Evolutionary conservation across 2,888 invertebrate genomes (phyloP).

Genomic region (Epistrophe grossulariae): DNA sequence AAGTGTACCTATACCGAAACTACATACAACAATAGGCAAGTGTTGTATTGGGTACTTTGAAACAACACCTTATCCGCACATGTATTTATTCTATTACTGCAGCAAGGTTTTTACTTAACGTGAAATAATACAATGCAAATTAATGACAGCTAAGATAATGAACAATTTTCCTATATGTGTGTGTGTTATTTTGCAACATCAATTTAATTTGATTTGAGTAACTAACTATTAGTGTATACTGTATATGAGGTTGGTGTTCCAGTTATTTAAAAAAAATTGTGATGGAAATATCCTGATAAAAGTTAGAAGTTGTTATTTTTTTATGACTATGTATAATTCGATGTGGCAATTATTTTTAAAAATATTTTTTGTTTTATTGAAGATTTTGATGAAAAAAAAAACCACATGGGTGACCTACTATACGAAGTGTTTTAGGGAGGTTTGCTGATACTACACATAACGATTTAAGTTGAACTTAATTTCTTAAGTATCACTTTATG

Average conservation of each 20-base stretch:
- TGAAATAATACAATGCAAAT: slow-evolving; percentile 43
- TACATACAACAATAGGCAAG: slow-evolving; percentile 10
- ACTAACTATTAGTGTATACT: not conserved
- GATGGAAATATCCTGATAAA: slow-evolving; percentile 42
- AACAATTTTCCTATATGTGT: not conserved
- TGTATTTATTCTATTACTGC: slow-evolving; percentile 70
- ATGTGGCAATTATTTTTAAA: not conserved
- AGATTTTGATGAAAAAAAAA: no score
- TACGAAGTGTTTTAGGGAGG: no score
- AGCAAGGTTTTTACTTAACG: slow-evolving; percentile 11
- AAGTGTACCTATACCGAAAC: slow-evolving; percentile 17
- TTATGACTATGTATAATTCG: not conserved
- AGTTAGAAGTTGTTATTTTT: not conserved
- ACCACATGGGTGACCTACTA: no score
- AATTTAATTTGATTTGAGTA: slow-evolving; percentile 26
- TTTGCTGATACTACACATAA: no score
- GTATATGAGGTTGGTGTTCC: not conserved
- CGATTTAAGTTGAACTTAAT: no score
- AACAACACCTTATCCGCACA: slow-evolving; percentile 47
- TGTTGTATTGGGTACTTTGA: slow-evolving; percentile 35
- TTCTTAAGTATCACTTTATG: no score
- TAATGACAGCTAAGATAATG: slow-evolving; percentile 39
- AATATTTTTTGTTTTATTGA: not conserved
- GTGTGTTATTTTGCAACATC: not conserved
- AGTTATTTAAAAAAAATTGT: not conserved